phyloP scores from a whole-genome alignment of 1,140 invertebrate species.

The Geopemphigus sp. region DNA sequence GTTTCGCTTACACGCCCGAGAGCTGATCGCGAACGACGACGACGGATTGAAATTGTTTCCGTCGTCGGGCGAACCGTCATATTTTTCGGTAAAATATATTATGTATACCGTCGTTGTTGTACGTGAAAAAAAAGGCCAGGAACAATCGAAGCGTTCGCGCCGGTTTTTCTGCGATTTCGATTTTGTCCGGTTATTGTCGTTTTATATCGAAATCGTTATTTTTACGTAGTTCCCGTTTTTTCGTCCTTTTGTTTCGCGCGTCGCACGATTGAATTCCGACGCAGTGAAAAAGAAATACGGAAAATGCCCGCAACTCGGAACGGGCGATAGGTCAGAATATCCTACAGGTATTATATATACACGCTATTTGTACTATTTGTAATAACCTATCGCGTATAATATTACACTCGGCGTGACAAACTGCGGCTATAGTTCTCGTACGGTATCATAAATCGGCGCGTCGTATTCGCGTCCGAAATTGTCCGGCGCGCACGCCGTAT shows the following conservation, averaged over 20 bases:
- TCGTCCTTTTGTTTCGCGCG: background rate
- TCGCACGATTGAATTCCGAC: constrained; percentile 37
- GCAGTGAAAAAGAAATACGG: constrained; percentile 12
- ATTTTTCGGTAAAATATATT: constrained; percentile 17
- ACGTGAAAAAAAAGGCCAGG: background rate
- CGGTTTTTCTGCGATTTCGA: background rate
- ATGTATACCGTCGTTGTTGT: background rate
- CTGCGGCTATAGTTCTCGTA: background rate
- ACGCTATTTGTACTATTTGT: constrained; percentile 1
- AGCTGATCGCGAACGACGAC: background rate
- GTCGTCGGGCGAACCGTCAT: background rate
- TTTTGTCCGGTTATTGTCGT: constrained; percentile 17
- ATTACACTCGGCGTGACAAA: background rate
- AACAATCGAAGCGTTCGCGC: constrained; percentile 14
- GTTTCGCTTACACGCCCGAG: background rate
- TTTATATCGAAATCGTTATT: constrained; percentile 14
- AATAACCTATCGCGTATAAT: background rate
- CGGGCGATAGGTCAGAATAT: constrained; percentile 33
- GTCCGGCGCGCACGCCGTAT: too few relatives aligned
- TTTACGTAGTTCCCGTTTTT: background rate
- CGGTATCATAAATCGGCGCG: background rate
- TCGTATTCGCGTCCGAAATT: background rate
- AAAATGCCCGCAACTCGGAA: constrained; percentile 33
- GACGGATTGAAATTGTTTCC: background rate
- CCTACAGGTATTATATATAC: background rate